Evolutionary conservation across 1,140 invertebrate species (phyloP).

Genomic region (Mya arenaria): DNA sequence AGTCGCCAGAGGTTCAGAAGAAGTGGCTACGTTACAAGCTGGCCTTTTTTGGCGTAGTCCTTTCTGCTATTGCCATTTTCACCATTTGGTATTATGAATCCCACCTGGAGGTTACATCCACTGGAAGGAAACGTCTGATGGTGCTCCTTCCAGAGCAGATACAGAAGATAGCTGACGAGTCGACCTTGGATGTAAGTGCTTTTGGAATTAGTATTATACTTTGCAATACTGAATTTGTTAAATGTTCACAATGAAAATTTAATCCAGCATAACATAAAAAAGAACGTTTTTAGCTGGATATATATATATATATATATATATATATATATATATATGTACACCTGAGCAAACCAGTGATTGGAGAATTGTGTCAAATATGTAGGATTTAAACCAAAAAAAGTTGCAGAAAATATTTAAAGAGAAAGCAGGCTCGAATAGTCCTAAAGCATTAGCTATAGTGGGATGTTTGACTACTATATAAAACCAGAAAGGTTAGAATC

Average conservation of each 20-base stretch:
- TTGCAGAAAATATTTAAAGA: too few relatives aligned
- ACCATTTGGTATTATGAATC: neutral
- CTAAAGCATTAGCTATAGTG: too few relatives aligned
- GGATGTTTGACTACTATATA: too few relatives aligned
- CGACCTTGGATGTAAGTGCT: conserved; percentile 77
- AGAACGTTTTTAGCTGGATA: neutral
- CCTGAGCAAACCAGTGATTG: too few relatives aligned
- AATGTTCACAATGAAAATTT: too few relatives aligned
- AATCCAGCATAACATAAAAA: neutral
- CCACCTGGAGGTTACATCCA: conserved; percentile 80
- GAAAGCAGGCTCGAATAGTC: too few relatives aligned
- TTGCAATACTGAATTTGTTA: neutral
- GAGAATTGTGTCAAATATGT: too few relatives aligned
- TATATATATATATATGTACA: conserved; percentile 22
- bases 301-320: conserved; percentile 1
- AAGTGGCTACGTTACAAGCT: neutral
- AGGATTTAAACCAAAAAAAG: too few relatives aligned
- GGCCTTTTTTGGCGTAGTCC: neutral
- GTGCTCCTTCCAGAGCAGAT: conserved; percentile 82
- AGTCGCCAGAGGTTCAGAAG: conserved; percentile 3
- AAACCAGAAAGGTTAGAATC: too few relatives aligned
- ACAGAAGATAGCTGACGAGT: conserved; percentile 77
- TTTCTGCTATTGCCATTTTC: neutral
- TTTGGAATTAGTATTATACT: neutral
- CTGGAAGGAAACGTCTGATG: conserved; percentile 83